Conservation (phyloP, 1,140 invertebrate species). For the Dendrolimus punctatus region DNA sequence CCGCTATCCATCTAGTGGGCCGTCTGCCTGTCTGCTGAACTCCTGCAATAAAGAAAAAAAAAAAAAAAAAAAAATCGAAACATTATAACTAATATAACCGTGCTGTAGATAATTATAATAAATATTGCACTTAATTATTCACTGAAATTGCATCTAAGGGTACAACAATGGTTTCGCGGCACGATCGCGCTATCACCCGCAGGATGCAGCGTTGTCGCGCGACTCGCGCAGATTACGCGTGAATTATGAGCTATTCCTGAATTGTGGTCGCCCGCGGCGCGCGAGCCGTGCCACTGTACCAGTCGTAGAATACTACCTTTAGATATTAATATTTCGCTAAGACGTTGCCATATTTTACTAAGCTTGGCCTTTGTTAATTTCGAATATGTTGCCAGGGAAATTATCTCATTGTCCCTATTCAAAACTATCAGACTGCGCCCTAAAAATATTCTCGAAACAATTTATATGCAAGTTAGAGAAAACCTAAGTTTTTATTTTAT, state of each 20-base stretch:
- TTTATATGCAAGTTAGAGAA: too few relatives aligned
- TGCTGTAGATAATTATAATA: neutral
- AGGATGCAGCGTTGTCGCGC: conserved; percentile 32
- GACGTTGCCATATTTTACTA: neutral
- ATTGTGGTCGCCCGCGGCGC: conserved; percentile 22
- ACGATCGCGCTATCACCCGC: conserved; percentile 29
- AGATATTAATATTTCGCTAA: conserved; percentile 4
- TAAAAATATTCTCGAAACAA: too few relatives aligned
- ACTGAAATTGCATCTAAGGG: conserved; percentile 19
- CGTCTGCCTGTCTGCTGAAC: too few relatives aligned
- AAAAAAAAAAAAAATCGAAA: too few relatives aligned
- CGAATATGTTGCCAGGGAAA: too few relatives aligned
- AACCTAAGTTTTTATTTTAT: too few relatives aligned
- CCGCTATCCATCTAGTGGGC: too few relatives aligned
- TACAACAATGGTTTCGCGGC: conserved; percentile 28
- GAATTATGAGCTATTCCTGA: conserved; percentile 40
- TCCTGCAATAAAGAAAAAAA: too few relatives aligned
- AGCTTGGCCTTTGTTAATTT: too few relatives aligned
- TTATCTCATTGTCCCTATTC: too few relatives aligned
- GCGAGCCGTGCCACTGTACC: conserved; percentile 5
- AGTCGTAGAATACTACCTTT: conserved; percentile 9
- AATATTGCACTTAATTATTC: conserved; percentile 17
- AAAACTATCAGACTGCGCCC: too few relatives aligned
- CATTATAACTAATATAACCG: neutral
- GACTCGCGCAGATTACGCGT: conserved; percentile 30